Conservation (phyloP, 2,797 vertebrate genomes). For the Coranthus polyacanthus region DNA sequence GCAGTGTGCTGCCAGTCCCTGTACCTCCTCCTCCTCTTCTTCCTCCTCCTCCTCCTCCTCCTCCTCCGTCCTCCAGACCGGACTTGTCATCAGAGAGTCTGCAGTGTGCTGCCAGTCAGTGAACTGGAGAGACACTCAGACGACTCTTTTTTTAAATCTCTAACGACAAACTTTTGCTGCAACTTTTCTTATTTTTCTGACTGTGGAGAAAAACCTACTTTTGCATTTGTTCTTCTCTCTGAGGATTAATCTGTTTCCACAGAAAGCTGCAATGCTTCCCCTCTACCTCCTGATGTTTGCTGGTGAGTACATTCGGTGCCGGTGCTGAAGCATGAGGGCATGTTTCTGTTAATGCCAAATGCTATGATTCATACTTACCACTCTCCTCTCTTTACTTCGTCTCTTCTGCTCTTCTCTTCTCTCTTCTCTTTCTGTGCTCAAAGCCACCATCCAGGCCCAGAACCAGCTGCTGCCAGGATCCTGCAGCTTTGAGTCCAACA, state of each 20-base stretch:
- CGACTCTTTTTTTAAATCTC: slow-evolving; percentile 25
- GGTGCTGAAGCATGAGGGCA: slow-evolving; percentile 46
- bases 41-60: slow-evolving; percentile 24
- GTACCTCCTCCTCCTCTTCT: slow-evolving; percentile 15
- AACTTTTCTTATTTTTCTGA: slow-evolving; percentile 9
- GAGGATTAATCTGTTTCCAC: not conserved
- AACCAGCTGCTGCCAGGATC: slow-evolving; percentile 86
- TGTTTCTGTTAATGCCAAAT: slow-evolving; percentile 55
- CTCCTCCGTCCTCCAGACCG: slow-evolving; percentile 22
- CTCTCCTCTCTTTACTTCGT: slow-evolving; percentile 13
- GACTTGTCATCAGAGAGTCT: too few species aligned
- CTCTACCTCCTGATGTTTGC: slow-evolving; percentile 68
- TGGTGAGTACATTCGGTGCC: slow-evolving; percentile 68
- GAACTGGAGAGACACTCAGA: slow-evolving; percentile 75
- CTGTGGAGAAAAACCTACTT: slow-evolving; percentile 35
- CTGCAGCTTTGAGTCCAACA: slow-evolving; percentile 90
- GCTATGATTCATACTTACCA: slow-evolving; percentile 77
- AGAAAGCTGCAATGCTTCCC: slow-evolving; percentile 61
- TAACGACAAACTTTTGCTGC: slow-evolving; percentile 22
- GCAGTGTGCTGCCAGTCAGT: slow-evolving; percentile 73
- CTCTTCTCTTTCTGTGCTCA: too few species aligned
- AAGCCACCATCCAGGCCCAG: too few species aligned
- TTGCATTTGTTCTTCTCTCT: slow-evolving; percentile 15
- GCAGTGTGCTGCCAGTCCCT: too few species aligned
- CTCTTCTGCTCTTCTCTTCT: too few species aligned